Conservation (phyloP, 2,797 vertebrate genomes). For the Varecia variegata region DNA sequence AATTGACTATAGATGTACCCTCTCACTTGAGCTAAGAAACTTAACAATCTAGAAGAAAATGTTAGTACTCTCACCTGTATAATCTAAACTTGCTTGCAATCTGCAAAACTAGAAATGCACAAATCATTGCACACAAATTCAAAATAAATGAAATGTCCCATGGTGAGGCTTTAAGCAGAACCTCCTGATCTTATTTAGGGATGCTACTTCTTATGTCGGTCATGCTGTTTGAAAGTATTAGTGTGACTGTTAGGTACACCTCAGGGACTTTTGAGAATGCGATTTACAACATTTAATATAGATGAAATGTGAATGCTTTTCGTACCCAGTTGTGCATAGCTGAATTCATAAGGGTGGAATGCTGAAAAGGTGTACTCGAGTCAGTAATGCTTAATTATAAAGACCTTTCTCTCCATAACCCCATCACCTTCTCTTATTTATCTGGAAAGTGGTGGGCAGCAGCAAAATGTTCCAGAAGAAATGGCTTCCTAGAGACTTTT, state of each 20-base stretch:
- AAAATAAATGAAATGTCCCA: conserved; percentile 54
- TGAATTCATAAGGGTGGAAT: neutral
- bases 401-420: neutral
- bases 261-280: conserved; percentile 50
- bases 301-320: conserved; percentile 52
- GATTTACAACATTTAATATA: conserved; percentile 67
- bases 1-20: neutral
- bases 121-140: conserved; percentile 49
- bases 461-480: conserved; percentile 7
- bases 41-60: conserved; percentile 43
- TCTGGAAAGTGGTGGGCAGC: neutral
- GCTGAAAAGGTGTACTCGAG: neutral
- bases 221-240: conserved; percentile 60
- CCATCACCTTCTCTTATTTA: neutral
- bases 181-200: conserved; percentile 34
- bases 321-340: neutral
- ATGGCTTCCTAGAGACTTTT: neutral
- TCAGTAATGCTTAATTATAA: conserved; percentile 14
- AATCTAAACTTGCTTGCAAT: conserved; percentile 29
- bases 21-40: conserved; percentile 46
- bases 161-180: conserved; percentile 51
- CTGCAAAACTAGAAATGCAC: conserved; percentile 52
- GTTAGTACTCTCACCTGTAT: conserved; percentile 29
- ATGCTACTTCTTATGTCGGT: conserved; percentile 49
- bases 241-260: conserved; percentile 14